Conservation (phyloP, 2,888 invertebrate genomes). For the Tipula lateralis region DNA sequence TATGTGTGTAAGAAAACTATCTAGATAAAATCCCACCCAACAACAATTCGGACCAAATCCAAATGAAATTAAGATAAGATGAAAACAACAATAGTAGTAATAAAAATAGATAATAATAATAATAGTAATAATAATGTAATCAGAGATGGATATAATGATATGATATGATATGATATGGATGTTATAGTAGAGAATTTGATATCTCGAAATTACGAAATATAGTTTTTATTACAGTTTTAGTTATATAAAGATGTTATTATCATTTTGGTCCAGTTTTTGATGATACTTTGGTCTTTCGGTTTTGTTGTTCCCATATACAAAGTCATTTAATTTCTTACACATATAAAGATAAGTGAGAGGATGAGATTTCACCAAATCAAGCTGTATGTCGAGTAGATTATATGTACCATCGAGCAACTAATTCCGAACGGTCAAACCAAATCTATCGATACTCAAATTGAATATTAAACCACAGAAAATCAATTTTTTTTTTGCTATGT, state of each 20-base stretch:
- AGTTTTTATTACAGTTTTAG: slow-evolving; percentile 24
- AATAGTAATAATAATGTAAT: slow-evolving; percentile 6
- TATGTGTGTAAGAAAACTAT: not conserved
- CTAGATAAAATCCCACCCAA: not conserved
- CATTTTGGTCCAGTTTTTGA: slow-evolving; percentile 14
- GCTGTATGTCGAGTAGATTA: not conserved
- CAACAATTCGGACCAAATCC: not conserved
- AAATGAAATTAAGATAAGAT: slow-evolving; percentile 19
- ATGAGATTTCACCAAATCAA: not conserved
- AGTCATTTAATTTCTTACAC: not conserved
- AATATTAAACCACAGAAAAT: slow-evolving; percentile 9
- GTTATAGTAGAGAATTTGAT: not conserved
- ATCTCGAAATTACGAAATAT: not conserved
- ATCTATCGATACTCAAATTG: not conserved
- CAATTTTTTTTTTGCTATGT: not conserved
- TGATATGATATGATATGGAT: not conserved
- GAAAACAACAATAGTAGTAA: not conserved
- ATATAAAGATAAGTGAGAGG: not conserved
- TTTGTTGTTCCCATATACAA: not conserved
- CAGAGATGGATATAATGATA: not conserved
- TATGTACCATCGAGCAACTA: not conserved
- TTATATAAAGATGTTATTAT: not conserved
- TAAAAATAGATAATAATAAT: not conserved
- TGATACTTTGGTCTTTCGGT: not conserved
- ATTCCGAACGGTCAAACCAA: not conserved